A percentile compares a stretch with the other conserved stretches of the same genome.
Conservation (phyloP, 2,113 vertebrate genomes). For the Apodemus speciosus region DNA sequence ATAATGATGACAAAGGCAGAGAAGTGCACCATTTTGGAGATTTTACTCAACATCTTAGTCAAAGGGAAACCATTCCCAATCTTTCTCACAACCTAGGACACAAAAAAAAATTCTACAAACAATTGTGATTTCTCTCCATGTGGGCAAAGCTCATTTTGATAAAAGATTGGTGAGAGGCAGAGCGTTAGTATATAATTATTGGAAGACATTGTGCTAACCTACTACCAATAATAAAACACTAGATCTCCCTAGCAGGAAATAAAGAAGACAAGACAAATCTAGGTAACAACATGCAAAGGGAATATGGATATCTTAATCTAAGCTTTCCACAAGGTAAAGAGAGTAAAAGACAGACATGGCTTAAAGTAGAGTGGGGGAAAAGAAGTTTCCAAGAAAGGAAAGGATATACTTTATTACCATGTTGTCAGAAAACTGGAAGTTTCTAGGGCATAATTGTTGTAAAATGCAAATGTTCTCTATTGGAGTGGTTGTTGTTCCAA, state of each 20-base stretch:
- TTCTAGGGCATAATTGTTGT: not conserved
- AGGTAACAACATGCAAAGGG: not conserved
- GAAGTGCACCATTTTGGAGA: not conserved
- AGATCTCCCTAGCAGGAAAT: not conserved
- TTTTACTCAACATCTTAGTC: not conserved
- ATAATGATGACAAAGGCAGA: not conserved
- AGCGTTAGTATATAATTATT: not conserved
- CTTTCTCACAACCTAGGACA: not conserved
- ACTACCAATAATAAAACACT: not conserved
- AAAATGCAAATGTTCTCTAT: not conserved
- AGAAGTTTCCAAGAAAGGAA: not conserved
- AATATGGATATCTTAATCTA: not conserved
- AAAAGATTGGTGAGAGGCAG: not conserved
- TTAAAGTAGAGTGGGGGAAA: not conserved
- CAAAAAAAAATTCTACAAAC: not conserved
- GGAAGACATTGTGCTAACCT: not conserved
- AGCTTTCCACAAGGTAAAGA: not conserved
- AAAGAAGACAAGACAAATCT: not conserved
- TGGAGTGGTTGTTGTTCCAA: not conserved
- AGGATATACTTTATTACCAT: not conserved
- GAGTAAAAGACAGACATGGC: not conserved
- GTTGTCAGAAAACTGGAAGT: not conserved
- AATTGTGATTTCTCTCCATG: not conserved
- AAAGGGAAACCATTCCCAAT: not conserved
- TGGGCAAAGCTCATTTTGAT: not conserved